phyloP scores from a whole-genome alignment of 2,888 invertebrate genomes.

The Drosophila nigritarsus region DNA sequence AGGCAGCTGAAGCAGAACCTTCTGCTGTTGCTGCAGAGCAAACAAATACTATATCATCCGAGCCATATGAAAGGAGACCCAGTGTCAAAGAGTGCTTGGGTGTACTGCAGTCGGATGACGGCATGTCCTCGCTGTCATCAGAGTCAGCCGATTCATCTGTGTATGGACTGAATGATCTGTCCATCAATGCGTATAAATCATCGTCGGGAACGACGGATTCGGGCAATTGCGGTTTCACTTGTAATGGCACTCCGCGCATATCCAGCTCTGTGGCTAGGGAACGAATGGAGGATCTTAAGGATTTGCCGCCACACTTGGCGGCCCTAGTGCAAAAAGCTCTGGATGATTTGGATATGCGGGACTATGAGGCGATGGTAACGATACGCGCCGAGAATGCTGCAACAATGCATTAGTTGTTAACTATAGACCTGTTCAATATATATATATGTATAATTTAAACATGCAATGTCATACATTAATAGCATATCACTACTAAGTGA shows the following conservation, averaged over 20 bases:
- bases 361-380: constrained; percentile 81
- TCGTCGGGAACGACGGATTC: constrained; percentile 80
- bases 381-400: constrained; percentile 60
- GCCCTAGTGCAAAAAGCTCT: constrained; percentile 87
- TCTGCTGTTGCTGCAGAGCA: constrained; percentile 79
- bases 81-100: constrained; percentile 58
- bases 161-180: constrained; percentile 77
- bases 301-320: constrained; percentile 88
- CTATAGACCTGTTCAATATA: constrained; percentile 36
- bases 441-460: constrained; percentile 17
- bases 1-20: constrained; percentile 23
- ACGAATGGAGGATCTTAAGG: constrained; percentile 85
- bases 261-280: constrained; percentile 82
- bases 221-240: constrained; percentile 61
- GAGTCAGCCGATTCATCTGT: constrained; percentile 84
- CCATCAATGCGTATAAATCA: constrained; percentile 75
- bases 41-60: constrained; percentile 76
- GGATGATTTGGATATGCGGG: constrained; percentile 84
- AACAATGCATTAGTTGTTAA: constrained; percentile 32
- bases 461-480: constrained; percentile 8
- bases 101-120: constrained; percentile 76
- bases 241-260: constrained; percentile 61
- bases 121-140: constrained; percentile 82
- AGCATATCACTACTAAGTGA: constrained; percentile 29
- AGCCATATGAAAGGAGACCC: constrained; percentile 75